Evolutionary conservation across 53 echinoderm and acorn worm species (phyloP).

Genomic region (Henricia sp.): DNA sequence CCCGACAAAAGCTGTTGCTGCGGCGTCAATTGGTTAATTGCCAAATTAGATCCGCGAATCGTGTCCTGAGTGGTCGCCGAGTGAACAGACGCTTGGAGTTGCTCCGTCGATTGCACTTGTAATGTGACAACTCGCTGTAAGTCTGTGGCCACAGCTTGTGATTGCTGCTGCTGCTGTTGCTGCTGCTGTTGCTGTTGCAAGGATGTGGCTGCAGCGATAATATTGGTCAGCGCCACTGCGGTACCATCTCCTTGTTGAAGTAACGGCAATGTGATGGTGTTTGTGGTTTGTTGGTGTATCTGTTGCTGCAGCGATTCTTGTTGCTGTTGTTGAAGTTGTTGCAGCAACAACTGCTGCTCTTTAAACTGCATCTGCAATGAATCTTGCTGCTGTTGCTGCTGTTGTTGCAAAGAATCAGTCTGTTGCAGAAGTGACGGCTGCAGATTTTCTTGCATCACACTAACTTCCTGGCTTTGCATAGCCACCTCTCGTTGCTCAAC

Average conservation of each 20-base stretch:
- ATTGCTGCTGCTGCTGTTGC: conserved; percentile 26
- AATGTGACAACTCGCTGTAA: conserved; percentile 41
- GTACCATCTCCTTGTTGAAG: conserved; percentile 36
- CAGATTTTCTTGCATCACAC: conserved; percentile 5
- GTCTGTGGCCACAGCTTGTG: conserved; percentile 35
- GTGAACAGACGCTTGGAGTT: conserved; percentile 20
- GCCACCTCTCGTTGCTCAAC: background rate
- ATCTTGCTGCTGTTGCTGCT: conserved; percentile 19
- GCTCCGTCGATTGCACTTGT: conserved; percentile 28
- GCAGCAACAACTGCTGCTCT: conserved; percentile 18
- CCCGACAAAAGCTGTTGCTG: conserved; percentile 54
- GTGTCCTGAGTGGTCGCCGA: background rate
- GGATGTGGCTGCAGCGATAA: conserved; percentile 28
- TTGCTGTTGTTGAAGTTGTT: conserved; percentile 24
- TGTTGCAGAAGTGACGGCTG: conserved; percentile 37
- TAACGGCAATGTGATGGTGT: conserved; percentile 45
- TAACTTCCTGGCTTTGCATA: conserved; percentile 3
- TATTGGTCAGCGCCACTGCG: conserved; percentile 52
- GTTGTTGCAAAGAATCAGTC: conserved; percentile 22
- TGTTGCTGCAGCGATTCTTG: conserved; percentile 16
- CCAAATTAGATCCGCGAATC: background rate
- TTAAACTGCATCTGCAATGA: background rate
- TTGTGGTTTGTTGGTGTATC: conserved; percentile 30
- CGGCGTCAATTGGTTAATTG: conserved; percentile 40
- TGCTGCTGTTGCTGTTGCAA: conserved; percentile 41